phyloP scores from a whole-genome alignment of 1,140 invertebrate genomes.

The Dufourea novaeangliae region DNA sequence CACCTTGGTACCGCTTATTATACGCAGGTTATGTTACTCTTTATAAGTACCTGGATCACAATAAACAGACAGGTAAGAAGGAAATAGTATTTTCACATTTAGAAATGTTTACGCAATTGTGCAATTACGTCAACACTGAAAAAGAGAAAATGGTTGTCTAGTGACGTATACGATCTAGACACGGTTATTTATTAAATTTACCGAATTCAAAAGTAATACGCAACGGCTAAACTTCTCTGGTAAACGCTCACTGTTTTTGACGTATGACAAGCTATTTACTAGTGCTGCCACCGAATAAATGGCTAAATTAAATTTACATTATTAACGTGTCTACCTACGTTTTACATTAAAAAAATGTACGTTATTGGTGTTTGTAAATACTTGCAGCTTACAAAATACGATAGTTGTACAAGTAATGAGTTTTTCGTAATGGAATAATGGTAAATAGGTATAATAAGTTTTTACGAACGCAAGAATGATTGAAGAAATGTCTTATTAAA shows the following conservation, averaged over 20 bases:
- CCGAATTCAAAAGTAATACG: neutral
- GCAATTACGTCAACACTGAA: neutral
- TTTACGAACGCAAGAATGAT: no score
- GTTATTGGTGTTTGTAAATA: neutral
- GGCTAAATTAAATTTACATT: conserved; percentile 35
- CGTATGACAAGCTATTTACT: conserved; percentile 29
- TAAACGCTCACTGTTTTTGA: conserved; percentile 43
- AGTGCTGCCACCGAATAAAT: conserved; percentile 42
- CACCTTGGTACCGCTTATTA: neutral
- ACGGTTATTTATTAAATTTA: neutral
- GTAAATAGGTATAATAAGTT: neutral
- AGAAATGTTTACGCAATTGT: conserved; percentile 3
- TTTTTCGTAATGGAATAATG: neutral
- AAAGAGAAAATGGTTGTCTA: neutral
- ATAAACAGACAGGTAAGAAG: neutral
- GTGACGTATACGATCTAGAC: neutral
- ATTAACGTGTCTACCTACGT: neutral
- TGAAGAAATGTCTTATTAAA: no score
- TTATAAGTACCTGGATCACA: conserved; percentile 1
- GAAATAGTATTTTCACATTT: neutral
- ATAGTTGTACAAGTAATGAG: neutral
- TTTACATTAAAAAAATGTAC: neutral
- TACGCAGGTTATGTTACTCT: conserved; percentile 31
- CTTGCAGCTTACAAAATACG: neutral
- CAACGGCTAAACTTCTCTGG: neutral